Base-by-base conservation (phyloP, 1,140 invertebrate genomes). In the Drosophila kepulauana region DNA sequence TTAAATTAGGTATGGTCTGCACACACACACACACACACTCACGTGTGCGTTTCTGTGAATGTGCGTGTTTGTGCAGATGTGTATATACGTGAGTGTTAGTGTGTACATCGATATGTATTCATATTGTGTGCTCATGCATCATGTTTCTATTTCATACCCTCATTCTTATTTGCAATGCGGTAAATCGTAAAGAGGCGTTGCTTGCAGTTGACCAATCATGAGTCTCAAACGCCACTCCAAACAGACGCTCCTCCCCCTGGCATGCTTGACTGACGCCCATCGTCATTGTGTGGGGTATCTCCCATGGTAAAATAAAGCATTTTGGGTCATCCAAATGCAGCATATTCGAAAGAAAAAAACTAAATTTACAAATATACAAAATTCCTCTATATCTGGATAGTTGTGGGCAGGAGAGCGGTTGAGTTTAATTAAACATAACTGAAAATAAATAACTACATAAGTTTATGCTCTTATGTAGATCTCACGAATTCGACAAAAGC, bases 121-220 rank as follows among this genome's bases (percentile, higher is more conserved):
- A 68, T 58, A 59, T 58, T 74, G 48, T 74, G 57, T 68, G 57
- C 48, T 68, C 57, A 68, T 62, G 48, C 65, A 48, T 68, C 41
- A 54, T 62, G 57, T 62, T 74, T 74, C 65, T 67, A 61, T 74
- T 74, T 68, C 71, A 74, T 74, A 69, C 65, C 20, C 51, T 74
- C 57, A 56, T 68, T 41, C 54, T 59, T 73, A 43, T 52, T 20
- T 67, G 46, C 48, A 67, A 62, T 59, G 46, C 38, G 58, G 57
- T 62, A 25, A 56, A 41, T 74, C 41, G 57, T 35, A 46, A 48
- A 13, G 30, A 46, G 71, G 71, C 71, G 71, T 74, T 10, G n/a
- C 71, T 43, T 4, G 10, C 8, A 61, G 16, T 45, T 59, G 41
- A 69, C 71, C 71, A 74, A 74, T 74, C 71, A 61, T 30, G 52